Conservation (phyloP, 2,797 vertebrate genomes). For the Cynopterus sphinx region DNA sequence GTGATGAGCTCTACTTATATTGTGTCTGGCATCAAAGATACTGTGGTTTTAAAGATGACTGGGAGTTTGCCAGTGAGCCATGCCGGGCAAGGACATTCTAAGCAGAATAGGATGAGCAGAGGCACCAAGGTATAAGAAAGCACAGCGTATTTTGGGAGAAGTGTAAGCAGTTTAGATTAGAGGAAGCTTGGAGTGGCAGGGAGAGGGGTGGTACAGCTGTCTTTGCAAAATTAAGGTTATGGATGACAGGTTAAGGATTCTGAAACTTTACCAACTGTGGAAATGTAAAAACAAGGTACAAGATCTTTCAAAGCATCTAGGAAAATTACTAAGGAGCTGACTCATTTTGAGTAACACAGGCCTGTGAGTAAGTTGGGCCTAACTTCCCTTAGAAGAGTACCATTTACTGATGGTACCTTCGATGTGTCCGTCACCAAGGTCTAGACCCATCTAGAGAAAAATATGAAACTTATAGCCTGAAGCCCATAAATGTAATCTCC, state of each 20-base stretch:
- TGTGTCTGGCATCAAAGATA: not conserved
- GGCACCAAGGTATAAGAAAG: not conserved
- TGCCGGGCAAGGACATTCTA: not conserved
- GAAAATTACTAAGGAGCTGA: not conserved
- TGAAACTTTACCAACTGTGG: not conserved
- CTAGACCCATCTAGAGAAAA: not conserved
- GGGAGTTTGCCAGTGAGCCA: not conserved
- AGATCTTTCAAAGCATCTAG: not conserved
- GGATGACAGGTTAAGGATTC: not conserved
- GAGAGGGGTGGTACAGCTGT: not conserved
- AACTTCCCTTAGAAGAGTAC: not conserved
- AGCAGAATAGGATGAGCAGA: not conserved
- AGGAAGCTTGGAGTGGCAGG: not conserved
- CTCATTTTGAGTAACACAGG: not conserved
- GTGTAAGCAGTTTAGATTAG: not conserved
- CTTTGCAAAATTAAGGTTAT: not conserved
- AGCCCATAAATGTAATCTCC: not conserved
- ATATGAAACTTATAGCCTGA: not conserved
- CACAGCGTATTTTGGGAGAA: not conserved
- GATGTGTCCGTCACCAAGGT: not conserved
- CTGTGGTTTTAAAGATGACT: not conserved
- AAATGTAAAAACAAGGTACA: not conserved
- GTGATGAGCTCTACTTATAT: not conserved
- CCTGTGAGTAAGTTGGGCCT: not conserved
- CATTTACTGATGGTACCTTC: not conserved